Percentiles rank a stretch among this genome's conserved stretches.
Conservation (phyloP, 2,113 vertebrate species). For the Delphinus delphis region DNA sequence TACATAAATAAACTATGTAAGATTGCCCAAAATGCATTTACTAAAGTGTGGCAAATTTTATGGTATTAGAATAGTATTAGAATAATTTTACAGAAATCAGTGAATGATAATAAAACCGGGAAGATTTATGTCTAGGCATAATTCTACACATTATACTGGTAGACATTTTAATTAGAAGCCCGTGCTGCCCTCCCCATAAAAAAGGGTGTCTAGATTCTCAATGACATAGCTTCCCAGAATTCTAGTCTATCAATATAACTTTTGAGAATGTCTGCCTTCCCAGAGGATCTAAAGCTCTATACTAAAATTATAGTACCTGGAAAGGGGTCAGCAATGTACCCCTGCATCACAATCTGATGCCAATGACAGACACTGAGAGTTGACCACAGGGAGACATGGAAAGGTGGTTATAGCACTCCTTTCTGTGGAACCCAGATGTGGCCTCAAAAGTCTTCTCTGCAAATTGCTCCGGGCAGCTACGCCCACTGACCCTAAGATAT, state of each 20-base stretch:
- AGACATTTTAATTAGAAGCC: not conserved
- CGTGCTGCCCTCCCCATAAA: not conserved
- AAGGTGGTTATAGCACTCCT: not conserved
- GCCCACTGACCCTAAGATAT: not conserved
- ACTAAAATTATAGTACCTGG: not conserved
- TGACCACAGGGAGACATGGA: not conserved
- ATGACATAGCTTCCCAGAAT: not conserved
- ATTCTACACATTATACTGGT: not conserved
- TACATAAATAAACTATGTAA: not conserved
- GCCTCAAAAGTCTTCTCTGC: not conserved
- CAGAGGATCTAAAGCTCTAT: not conserved
- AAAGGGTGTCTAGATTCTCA: not conserved
- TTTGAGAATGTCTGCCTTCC: not conserved
- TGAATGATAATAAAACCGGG: not conserved
- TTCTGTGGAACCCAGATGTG: not conserved
- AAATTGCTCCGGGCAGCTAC: not conserved
- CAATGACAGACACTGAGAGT: too few species aligned
- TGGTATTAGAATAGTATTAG: not conserved
- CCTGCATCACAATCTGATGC: not conserved
- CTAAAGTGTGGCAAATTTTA: not conserved
- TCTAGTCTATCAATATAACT: not conserved
- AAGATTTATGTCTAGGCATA: not conserved
- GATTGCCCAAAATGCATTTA: not conserved
- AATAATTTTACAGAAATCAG: not conserved
- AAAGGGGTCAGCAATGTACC: not conserved